phyloP scores from a whole-genome alignment of 2,113 vertebrate genomes.

The Hypocryptadius cinnamomeus region DNA sequence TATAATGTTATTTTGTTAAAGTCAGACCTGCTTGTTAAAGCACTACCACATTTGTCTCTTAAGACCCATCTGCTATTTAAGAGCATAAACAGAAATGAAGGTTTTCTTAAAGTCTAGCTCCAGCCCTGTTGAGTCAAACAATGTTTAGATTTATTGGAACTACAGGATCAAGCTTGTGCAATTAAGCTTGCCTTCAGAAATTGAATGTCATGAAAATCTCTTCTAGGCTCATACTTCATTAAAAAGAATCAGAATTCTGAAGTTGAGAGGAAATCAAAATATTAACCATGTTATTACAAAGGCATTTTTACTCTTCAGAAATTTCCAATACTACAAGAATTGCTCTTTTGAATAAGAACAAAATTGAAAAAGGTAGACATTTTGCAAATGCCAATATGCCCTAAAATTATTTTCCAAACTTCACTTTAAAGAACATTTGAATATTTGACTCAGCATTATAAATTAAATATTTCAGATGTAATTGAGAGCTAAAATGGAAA shows the following conservation, averaged over 20 bases:
- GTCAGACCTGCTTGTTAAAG: not conserved
- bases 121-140: not conserved
- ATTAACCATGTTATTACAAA: not conserved
- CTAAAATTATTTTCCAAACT: not conserved
- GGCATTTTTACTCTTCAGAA: not conserved
- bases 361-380: not conserved
- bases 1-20: not conserved
- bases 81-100: not conserved
- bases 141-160: not conserved
- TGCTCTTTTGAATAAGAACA: not conserved
- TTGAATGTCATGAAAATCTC: not conserved
- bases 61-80: not conserved
- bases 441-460: not conserved
- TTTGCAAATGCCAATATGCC: not conserved
- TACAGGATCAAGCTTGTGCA: not conserved
- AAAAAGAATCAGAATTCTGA: not conserved
- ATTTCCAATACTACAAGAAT: not conserved
- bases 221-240: not conserved
- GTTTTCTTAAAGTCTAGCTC: not conserved
- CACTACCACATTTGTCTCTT: not conserved
- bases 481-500: not conserved
- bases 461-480: not conserved
- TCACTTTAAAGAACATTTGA: not conserved
- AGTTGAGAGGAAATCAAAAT: not conserved
- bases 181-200: not conserved